A percentile compares a stretch with the other conserved stretches of the same genome.
Evolutionary conservation across 2,888 invertebrate genomes (phyloP).

Genomic region (Poecilus cupreus): DNA sequence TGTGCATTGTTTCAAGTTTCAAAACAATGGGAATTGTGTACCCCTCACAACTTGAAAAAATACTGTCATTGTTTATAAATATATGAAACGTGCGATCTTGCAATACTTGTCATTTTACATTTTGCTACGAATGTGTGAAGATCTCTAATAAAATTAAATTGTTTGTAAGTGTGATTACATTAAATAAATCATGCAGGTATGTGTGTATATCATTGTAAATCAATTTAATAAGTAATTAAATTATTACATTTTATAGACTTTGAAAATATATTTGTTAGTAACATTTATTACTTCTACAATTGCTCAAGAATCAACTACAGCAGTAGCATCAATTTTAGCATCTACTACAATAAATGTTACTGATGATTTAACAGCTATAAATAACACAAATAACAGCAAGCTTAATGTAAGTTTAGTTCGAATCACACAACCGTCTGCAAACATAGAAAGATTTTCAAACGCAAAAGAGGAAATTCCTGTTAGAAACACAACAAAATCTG

Average conservation of each 20-base stretch:
- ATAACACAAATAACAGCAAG: not conserved
- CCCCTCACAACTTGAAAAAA: not conserved
- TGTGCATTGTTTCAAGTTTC: conserved; percentile 48
- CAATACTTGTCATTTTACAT: conserved; percentile 5
- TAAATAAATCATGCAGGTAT: conserved; percentile 29
- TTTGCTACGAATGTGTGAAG: not conserved
- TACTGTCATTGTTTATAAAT: conserved; percentile 50
- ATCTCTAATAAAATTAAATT: conserved; percentile 7
- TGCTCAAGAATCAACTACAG: conserved; percentile 10
- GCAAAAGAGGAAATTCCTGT: not conserved
- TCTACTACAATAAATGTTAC: conserved; percentile 34
- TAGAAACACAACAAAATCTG: conserved; percentile 41
- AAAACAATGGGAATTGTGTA: conserved; percentile 46
- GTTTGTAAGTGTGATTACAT: not conserved
- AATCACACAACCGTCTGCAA: conserved; percentile 48
- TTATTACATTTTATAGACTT: not conserved
- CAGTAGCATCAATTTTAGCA: not conserved
- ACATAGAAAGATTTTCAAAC: not conserved
- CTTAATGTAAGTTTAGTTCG: conserved; percentile 15
- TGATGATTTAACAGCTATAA: not conserved
- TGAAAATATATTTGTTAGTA: not conserved
- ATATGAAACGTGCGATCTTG: not conserved
- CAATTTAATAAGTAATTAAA: not conserved
- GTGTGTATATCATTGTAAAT: not conserved
- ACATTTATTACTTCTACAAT: not conserved